Percentiles rank a stretch among this genome's conserved stretches.
phyloP scores from a whole-genome alignment of 2,113 vertebrate species.

The Syngnathus scovelli region DNA sequence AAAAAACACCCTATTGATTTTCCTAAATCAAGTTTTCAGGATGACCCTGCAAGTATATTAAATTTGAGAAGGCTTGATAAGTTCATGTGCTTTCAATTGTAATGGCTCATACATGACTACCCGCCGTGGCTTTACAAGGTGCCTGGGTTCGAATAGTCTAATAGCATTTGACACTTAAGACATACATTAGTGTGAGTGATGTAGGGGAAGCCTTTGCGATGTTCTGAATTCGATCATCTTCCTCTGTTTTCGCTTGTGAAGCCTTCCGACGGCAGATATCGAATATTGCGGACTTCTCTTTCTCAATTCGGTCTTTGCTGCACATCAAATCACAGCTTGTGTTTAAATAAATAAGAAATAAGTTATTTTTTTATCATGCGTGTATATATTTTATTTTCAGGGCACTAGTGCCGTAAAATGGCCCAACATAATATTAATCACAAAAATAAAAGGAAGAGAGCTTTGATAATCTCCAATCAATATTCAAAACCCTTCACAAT shows the following conservation, averaged over 20 bases:
- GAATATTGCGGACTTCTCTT: constrained; percentile 5
- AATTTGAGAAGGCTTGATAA: constrained; percentile 56
- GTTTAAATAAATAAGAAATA: background rate
- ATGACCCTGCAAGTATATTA: constrained; percentile 47
- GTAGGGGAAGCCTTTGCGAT: constrained; percentile 10
- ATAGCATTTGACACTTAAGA: constrained; percentile 58
- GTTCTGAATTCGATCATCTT: constrained; percentile 27
- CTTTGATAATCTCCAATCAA: background rate
- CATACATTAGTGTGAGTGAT: constrained; percentile 40
- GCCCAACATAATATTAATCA: background rate
- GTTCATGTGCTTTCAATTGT: constrained; percentile 63
- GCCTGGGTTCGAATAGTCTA: constrained; percentile 49
- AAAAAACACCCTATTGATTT: constrained; percentile 60
- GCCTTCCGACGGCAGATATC: constrained; percentile 11
- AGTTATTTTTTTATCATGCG: too few species aligned
- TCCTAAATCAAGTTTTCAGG: constrained; percentile 60
- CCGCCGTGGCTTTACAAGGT: constrained; percentile 48
- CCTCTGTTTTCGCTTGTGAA: constrained; percentile 27
- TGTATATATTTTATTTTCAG: too few species aligned
- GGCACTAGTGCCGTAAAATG: background rate
- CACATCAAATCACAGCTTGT: background rate
- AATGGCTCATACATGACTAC: constrained; percentile 56
- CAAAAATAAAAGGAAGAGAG: background rate
- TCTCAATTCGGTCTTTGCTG: constrained; percentile 10
- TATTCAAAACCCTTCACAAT: constrained; percentile 1